Conservation (phyloP, 2,113 vertebrate genomes). For the Ciconia boyciana region DNA sequence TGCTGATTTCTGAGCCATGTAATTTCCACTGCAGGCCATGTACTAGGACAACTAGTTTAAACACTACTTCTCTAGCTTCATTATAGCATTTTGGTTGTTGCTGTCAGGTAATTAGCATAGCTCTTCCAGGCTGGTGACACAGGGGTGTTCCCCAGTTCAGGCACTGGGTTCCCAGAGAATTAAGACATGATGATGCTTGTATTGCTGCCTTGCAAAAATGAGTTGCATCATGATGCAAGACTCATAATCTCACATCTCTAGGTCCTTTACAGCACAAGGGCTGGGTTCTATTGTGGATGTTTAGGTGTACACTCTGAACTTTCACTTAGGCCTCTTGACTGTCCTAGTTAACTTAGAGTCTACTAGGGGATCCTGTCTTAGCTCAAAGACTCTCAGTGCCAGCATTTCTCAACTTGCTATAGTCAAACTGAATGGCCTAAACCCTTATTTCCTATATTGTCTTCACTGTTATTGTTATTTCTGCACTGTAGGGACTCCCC, state of each 20-base stretch:
- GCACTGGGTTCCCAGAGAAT: neutral
- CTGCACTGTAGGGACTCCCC: neutral
- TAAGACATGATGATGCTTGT: conserved; percentile 48
- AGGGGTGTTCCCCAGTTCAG: neutral
- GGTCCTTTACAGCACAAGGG: neutral
- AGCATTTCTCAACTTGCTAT: neutral
- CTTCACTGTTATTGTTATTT: neutral
- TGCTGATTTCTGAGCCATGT: neutral
- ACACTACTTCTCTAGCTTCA: neutral
- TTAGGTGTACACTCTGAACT: neutral
- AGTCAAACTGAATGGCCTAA: neutral
- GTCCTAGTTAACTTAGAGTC: neutral
- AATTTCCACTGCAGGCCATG: neutral
- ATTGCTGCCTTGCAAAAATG: conserved; percentile 28
- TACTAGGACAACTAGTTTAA: neutral
- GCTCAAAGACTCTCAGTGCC: neutral
- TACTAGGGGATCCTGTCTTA: neutral
- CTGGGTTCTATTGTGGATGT: neutral
- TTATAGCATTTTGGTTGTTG: neutral
- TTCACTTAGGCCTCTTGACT: neutral
- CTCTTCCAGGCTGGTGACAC: conserved; percentile 25
- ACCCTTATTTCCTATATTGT: neutral
- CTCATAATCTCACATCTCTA: neutral
- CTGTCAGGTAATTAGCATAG: neutral
- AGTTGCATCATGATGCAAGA: neutral